Evolutionary conservation across 2,797 vertebrate species (phyloP), one percentile per base, ranked within the genome.

Genomic region (Gastrophryne carolinensis): DNA sequence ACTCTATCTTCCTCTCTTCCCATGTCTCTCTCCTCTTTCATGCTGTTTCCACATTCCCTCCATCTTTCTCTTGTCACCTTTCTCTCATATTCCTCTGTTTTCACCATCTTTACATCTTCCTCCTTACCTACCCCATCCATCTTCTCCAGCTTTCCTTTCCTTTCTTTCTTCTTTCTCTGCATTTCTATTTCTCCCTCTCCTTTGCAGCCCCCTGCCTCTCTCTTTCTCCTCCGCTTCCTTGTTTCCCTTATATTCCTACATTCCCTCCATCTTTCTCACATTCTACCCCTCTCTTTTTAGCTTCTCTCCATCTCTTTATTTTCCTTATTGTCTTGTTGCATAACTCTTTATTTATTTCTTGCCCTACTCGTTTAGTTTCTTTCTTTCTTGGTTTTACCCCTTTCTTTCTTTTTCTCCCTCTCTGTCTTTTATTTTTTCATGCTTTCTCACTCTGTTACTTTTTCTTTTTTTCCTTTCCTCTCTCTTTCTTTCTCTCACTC

Each of bases 371-470:
- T n/a, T 7, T 7, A 1, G 5, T 0, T 44, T 2, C 12, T 1
- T n/a, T 41, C 39, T 15, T n/a, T n/a, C 17, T n/a, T 39, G 2
- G 1, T 1, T 5, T 15, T 3, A 13, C 12, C 1, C 3, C 17
- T 6, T 6, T 15, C 39, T 17, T 1, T 44, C 39, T 1, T 6
- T 2, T 17, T 5, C 17, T 5, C 39, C 2, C 2, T 41, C 39
- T 41, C 2, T 41, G 0, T 17, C 13, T 5, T 4, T 0, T 39
- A 3, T 15, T 11, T 5, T 4, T 1, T 39, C 3, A 4, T 15
- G 11, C n/a, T 15, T 4, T 1, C 2, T 0, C 3, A 1, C 2
- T n/a, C 37, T 15, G 0, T 15, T 41, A 4, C n/a, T 3, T 15
- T 41, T 2, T 1, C 1, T 41, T 5, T 12, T 4, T 0, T 41